These are phyloP conservation scores for Brachionus paranguensis DNA, from an alignment of 1,140 invertebrate genomes.

Conservation along the genomic window DNA sequence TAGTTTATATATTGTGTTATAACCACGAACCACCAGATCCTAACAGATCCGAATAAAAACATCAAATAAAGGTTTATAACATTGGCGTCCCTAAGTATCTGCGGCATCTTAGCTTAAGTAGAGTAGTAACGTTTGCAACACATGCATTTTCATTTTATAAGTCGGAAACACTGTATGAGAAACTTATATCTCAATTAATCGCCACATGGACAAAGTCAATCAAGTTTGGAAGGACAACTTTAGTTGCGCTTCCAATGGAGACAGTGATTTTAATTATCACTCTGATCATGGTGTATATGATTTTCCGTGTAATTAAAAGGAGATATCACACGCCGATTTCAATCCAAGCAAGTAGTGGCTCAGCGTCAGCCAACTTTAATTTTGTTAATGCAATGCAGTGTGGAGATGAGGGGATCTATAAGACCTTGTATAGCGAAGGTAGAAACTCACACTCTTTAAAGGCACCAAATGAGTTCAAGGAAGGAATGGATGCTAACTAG, in stretches of 20 bases:
- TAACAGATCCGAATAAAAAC: too few relatives aligned
- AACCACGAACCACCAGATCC: too few relatives aligned
- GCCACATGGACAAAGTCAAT: background rate
- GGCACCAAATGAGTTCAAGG: too few relatives aligned
- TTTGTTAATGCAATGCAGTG: too few relatives aligned
- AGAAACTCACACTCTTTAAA: background rate
- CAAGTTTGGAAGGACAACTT: background rate
- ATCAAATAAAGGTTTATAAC: too few relatives aligned
- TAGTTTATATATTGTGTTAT: too few relatives aligned
- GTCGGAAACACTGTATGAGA: too few relatives aligned
- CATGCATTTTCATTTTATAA: too few relatives aligned
- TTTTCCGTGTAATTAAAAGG: background rate
- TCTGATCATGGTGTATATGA: background rate
- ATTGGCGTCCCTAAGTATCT: too few relatives aligned
- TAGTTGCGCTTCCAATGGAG: background rate
- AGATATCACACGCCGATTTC: background rate
- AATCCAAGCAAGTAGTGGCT: background rate
- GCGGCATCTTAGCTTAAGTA: too few relatives aligned
- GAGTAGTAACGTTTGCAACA: accelerated
- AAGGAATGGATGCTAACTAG: too few relatives aligned
- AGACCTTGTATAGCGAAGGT: background rate
- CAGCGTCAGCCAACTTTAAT: too few relatives aligned
- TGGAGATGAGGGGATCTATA: background rate
- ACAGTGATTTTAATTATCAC: background rate
- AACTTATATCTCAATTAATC: background rate